Conservation (phyloP, 2,888 invertebrate species). For the Hermodice carunculata region DNA sequence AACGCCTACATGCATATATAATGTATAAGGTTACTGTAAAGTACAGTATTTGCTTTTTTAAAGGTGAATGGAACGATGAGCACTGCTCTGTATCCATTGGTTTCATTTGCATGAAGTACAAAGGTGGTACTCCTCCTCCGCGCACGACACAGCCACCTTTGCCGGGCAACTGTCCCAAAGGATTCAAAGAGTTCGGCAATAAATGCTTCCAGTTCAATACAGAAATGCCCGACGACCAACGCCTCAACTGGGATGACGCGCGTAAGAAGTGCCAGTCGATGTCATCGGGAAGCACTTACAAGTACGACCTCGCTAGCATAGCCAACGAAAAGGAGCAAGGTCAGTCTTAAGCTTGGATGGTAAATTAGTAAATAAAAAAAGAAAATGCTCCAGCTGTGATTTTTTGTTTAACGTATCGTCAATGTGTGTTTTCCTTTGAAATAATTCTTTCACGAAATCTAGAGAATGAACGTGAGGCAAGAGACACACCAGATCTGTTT, state of each 20-base stretch:
- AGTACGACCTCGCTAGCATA: constrained; percentile 51
- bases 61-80: constrained; percentile 57
- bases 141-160: constrained; percentile 42
- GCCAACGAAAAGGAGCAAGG: constrained; percentile 50
- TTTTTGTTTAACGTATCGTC: too few relatives aligned
- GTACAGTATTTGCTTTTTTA: neutral
- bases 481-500: too few relatives aligned
- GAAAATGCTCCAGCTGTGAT: too few relatives aligned
- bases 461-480: too few relatives aligned
- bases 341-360: constrained; percentile 28
- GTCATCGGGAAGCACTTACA: constrained; percentile 20
- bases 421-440: too few relatives aligned
- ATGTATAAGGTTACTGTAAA: too few relatives aligned
- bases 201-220: constrained; percentile 52
- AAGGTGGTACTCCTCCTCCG: constrained; percentile 29
- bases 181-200: constrained; percentile 42
- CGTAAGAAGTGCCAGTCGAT: constrained; percentile 41
- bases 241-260: constrained; percentile 46
- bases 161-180: constrained; percentile 47
- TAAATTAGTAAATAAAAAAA: too few relatives aligned
- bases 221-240: constrained; percentile 3
- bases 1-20: too few relatives aligned
- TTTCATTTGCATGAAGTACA: constrained; percentile 52
- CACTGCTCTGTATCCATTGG: constrained; percentile 44
- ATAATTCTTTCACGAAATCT: too few relatives aligned